Evolutionary conservation across 2,888 invertebrate genomes (phyloP).

Genomic region (Habroteleia sp.): DNA sequence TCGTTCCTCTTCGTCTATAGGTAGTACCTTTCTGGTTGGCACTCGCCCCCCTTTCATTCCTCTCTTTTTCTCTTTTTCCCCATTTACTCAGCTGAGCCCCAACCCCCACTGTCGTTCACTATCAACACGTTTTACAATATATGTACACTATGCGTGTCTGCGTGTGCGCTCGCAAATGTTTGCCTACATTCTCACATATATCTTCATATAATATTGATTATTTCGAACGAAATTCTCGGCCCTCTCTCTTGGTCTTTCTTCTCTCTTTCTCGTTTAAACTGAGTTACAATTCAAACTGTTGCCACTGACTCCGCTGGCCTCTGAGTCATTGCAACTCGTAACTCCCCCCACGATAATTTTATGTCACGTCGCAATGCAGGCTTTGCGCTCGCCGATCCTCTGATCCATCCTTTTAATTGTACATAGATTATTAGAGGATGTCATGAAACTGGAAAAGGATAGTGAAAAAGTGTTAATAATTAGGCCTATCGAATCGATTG

Average conservation of each 20-base stretch:
- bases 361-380: conserved; percentile 52
- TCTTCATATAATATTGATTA: conserved; percentile 78
- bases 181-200: conserved; percentile 76
- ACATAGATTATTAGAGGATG: too few relatives aligned
- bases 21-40: conserved; percentile 43
- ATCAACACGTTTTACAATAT: conserved; percentile 74
- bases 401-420: conserved; percentile 3
- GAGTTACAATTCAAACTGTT: conserved; percentile 33
- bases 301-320: conserved; percentile 16
- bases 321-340: conserved; percentile 41
- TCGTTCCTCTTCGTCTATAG: conserved; percentile 46
- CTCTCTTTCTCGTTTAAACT: conserved; percentile 27
- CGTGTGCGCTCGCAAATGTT: conserved; percentile 69
- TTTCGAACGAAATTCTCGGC: conserved; percentile 74
- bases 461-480: too few relatives aligned
- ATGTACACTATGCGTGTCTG: conserved; percentile 41
- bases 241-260: conserved; percentile 32
- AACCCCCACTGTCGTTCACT: conserved; percentile 54
- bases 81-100: conserved; percentile 48
- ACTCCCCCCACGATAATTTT: conserved; percentile 34
- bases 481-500: too few relatives aligned
- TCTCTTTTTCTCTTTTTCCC: conserved; percentile 43
- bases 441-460: too few relatives aligned
- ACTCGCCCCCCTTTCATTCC: too few relatives aligned
- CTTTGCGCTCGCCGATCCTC: conserved; percentile 28